Percentiles rank a stretch among this genome's conserved stretches.
phyloP scores from a whole-genome alignment of 2,888 invertebrate genomes.

The Ennomos fuscantarius region DNA sequence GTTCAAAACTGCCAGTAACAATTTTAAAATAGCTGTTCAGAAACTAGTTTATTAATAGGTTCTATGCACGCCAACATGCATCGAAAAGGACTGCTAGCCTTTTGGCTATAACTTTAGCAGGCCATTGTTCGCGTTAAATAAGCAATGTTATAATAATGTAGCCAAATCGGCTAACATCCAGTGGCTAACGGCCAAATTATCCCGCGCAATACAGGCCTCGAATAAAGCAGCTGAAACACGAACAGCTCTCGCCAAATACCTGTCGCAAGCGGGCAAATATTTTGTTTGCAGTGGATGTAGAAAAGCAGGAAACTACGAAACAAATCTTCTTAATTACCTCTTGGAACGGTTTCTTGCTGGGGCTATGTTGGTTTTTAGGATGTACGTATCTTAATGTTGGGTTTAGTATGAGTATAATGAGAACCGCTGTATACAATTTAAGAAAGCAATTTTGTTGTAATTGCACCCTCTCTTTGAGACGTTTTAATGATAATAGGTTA shows the following conservation, averaged over 20 bases:
- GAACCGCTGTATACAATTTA: neutral
- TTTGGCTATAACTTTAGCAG: slow-evolving; percentile 5
- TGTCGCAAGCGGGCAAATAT: slow-evolving; percentile 34
- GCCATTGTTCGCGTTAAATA: slow-evolving; percentile 17
- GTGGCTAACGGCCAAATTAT: slow-evolving; percentile 41
- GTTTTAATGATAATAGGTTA: too few relatives aligned
- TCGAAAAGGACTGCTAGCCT: neutral
- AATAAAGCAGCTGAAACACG: slow-evolving; percentile 30
- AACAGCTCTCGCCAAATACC: slow-evolving; percentile 37
- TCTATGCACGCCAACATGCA: neutral
- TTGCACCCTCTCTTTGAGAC: too few relatives aligned
- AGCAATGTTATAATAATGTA: slow-evolving; percentile 19
- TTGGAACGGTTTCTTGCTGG: slow-evolving; percentile 6
- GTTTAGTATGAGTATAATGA: slow-evolving; percentile 10
- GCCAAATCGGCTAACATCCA: slow-evolving; percentile 31
- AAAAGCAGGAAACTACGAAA: slow-evolving; percentile 28
- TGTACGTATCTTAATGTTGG: slow-evolving; percentile 10
- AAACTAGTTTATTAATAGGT: too few relatives aligned
- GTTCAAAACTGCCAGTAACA: too few relatives aligned
- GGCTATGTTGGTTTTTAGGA: slow-evolving; percentile 10
- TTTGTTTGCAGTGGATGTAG: slow-evolving; percentile 24
- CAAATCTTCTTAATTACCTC: slow-evolving; percentile 38
- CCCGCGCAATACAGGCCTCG: slow-evolving; percentile 31
- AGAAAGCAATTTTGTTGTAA: too few relatives aligned
- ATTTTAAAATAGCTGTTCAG: too few relatives aligned